Evolutionary conservation across 2,113 vertebrate species (phyloP), one percentile per base, ranked within the genome.

Genomic region (Colaptes auratus): DNA sequence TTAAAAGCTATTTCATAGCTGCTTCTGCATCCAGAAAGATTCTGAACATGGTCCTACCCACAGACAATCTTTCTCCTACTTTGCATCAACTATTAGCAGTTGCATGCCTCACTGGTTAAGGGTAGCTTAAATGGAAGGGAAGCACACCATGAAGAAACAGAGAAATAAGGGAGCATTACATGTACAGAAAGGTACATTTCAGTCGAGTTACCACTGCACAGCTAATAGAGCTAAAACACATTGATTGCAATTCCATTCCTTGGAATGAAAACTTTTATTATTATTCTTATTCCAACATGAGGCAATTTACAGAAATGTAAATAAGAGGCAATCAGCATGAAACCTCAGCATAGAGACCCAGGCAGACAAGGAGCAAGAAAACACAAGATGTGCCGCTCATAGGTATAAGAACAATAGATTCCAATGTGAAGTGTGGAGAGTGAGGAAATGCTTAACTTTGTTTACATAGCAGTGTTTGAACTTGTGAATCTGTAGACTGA

Each of bases 351-450:
- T 1, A 53, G 61, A 72, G 44, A 82, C 12, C 9, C 7, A 53
- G 7, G 52, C 20, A 75, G 50, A 58, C 56, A 72, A 65, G 30
- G 36, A 84, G 33, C 14, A 39, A 65, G 83, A 23, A 82, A 60
- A 56, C 16, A 55, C n/a, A 50, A 63, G 27, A 46, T 42, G 14
- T 31, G 18, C 28, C n/a, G 7, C 20, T 74, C 60, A 56, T 52
- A 28, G 0, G 1, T 10, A 1, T 15, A 64, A 48, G 50, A 74
- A 9, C 9, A 28, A 67, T 3, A 52, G 5, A 48, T n/a, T 46
- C 14, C 17, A 35, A 39, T 60, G 25, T n/a, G 15, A 73, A 60
- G 21, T 2, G 14, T 10, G 13, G 4, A 5, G 17, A 8, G 6
- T 52, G 14, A 52, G 33, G 25, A 88, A 92, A 82, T 8, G 13